Evolutionary conservation across 1,140 invertebrate genomes (phyloP).

Genomic region (Formica exsecta): DNA sequence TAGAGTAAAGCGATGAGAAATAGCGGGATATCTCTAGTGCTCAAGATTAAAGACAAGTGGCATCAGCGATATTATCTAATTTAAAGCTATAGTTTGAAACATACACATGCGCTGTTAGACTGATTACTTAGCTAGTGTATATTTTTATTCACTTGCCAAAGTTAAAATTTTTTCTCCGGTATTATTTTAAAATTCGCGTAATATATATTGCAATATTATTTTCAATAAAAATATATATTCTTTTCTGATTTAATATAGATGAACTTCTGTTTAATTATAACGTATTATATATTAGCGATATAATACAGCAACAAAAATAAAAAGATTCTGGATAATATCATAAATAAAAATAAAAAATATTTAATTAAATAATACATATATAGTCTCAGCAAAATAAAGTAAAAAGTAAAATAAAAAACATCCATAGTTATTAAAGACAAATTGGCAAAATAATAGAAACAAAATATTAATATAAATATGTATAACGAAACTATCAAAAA

Average conservation of each 20-base stretch:
- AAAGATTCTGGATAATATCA: not conserved
- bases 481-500: not conserved
- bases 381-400: not conserved
- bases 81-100: conserved; percentile 16
- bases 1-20: conserved; percentile 48
- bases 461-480: not conserved
- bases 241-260: not conserved
- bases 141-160: not conserved
- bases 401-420: not conserved
- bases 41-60: conserved; percentile 57
- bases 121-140: not conserved
- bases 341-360: not conserved
- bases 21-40: conserved; percentile 23
- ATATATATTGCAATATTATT: not conserved
- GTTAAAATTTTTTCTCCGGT: not conserved
- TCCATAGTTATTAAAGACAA: not conserved
- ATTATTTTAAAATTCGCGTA: not conserved
- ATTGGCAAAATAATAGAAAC: not conserved
- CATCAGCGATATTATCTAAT: conserved; percentile 56
- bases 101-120: not conserved
- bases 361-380: not conserved
- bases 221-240: not conserved
- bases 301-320: not conserved
- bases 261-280: not conserved
- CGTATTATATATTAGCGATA: not conserved